Conservation (phyloP, 2,797 vertebrate genomes). For the Lutjanus argentimaculatus region DNA sequence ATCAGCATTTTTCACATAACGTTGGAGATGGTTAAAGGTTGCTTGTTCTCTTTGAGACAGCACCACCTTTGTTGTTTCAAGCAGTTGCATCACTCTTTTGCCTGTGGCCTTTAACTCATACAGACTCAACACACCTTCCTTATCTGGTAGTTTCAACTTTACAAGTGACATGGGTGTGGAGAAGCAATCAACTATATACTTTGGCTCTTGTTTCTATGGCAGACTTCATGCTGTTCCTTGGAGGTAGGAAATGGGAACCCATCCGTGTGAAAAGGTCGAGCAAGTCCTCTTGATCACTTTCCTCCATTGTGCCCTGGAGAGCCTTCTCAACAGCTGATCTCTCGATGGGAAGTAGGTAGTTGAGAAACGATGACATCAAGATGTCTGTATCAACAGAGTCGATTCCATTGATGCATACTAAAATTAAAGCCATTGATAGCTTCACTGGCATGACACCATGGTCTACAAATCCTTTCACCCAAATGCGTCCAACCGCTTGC, state of each 20-base stretch:
- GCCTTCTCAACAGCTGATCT: neutral
- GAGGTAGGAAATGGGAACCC: constrained; percentile 49
- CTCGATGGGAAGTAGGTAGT: neutral
- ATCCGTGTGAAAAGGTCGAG: constrained; percentile 54
- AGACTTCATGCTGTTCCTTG: constrained; percentile 25
- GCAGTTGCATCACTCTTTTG: constrained; percentile 45
- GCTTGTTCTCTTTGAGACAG: constrained; percentile 17
- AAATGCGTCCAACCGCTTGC: constrained; percentile 46
- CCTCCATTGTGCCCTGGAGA: neutral
- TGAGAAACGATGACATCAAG: neutral
- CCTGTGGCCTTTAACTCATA: constrained; percentile 51
- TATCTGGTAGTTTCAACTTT: neutral
- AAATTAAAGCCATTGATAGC: neutral
- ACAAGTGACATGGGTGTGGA: constrained; percentile 25
- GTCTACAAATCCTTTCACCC: neutral
- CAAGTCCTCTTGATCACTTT: constrained; percentile 20
- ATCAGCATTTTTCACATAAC: constrained; percentile 56
- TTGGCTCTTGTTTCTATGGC: constrained; percentile 55
- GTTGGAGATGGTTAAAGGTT: constrained; percentile 43
- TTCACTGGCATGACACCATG: neutral
- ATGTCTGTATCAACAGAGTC: neutral
- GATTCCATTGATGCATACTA: neutral
- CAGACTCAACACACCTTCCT: constrained; percentile 43
- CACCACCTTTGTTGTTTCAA: constrained; percentile 37
- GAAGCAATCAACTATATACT: constrained; percentile 56